phyloP scores from a whole-genome alignment of 2,888 invertebrate species.

The Oeneis ivallda region DNA sequence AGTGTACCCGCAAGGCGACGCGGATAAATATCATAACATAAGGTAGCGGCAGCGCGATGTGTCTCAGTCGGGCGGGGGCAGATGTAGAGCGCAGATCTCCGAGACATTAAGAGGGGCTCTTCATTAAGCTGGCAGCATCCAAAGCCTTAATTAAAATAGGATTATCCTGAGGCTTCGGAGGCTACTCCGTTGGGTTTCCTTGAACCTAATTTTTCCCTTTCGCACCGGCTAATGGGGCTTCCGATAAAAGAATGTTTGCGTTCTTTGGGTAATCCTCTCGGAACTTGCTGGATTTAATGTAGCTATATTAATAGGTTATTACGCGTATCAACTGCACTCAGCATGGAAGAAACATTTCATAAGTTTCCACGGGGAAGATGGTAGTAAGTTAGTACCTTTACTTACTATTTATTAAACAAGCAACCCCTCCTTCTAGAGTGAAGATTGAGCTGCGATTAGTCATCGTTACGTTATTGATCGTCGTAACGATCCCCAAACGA shows the following conservation, averaged over 20 bases:
- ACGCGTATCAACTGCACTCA: neutral
- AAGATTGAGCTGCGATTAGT: too few species aligned
- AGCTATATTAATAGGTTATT: neutral
- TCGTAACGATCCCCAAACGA: too few species aligned
- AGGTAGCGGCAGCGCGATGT: neutral
- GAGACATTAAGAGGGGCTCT: conserved; percentile 48
- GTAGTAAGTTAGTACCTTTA: too few species aligned
- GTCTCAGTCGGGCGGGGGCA: neutral
- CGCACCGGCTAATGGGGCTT: conserved; percentile 19
- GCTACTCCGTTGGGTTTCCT: conserved; percentile 26
- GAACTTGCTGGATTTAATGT: neutral
- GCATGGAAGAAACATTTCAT: neutral
- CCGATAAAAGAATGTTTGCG: neutral
- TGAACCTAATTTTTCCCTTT: conserved; percentile 35
- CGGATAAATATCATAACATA: neutral
- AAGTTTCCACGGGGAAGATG: too few species aligned
- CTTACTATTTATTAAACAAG: too few species aligned
- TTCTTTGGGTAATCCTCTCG: neutral
- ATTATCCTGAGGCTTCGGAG: conserved; percentile 60
- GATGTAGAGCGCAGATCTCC: conserved; percentile 2
- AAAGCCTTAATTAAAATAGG: conserved; percentile 71
- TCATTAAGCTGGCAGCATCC: conserved; percentile 65
- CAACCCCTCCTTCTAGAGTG: too few species aligned
- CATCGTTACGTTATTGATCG: too few species aligned
- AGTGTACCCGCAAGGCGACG: neutral